A percentile compares a stretch with the other conserved stretches of the same genome.
Conservation (phyloP, 2,888 invertebrate species). For the Macroteleia sp. region DNA sequence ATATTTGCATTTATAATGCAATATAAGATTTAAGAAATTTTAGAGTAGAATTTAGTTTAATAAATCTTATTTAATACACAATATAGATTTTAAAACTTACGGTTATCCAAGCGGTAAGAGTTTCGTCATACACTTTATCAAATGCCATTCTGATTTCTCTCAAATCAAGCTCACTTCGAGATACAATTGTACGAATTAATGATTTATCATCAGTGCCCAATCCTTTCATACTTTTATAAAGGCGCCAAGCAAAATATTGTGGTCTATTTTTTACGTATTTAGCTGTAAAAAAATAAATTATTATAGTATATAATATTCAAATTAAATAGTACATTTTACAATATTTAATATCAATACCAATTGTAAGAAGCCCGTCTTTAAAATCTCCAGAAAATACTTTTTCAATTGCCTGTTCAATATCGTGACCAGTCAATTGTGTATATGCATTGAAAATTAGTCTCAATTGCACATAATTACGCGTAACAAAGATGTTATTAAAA, state of each 20-base stretch:
- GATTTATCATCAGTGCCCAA: conserved; percentile 24
- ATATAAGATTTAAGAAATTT: too few relatives aligned
- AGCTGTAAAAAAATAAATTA: conserved; percentile 1
- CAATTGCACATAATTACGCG: conserved; percentile 89
- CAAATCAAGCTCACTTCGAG: conserved; percentile 24
- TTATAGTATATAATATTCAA: too few relatives aligned
- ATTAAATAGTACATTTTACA: too few relatives aligned
- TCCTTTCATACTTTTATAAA: conserved; percentile 33
- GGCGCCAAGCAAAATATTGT: conserved; percentile 15
- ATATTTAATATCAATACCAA: conserved; percentile 59
- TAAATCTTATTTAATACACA: too few relatives aligned
- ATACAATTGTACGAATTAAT: conserved; percentile 11
- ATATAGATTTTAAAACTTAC: background rate
- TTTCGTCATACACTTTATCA: background rate
- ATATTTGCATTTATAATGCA: too few relatives aligned
- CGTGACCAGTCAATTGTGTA: conserved; percentile 90
- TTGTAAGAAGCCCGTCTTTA: conserved; percentile 90
- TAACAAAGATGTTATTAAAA: conserved; percentile 93
- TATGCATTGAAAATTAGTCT: conserved; percentile 88
- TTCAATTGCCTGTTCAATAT: conserved; percentile 91
- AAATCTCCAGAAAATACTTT: conserved; percentile 93
- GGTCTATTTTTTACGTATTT: conserved; percentile 2
- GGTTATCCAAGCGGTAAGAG: conserved; percentile 15
- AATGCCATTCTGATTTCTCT: conserved; percentile 17
- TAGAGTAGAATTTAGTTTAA: too few relatives aligned